Percentiles rank a stretch among this genome's conserved stretches.
Evolutionary conservation across 2,113 vertebrate species (phyloP).

Genomic region (Piaya cayana): DNA sequence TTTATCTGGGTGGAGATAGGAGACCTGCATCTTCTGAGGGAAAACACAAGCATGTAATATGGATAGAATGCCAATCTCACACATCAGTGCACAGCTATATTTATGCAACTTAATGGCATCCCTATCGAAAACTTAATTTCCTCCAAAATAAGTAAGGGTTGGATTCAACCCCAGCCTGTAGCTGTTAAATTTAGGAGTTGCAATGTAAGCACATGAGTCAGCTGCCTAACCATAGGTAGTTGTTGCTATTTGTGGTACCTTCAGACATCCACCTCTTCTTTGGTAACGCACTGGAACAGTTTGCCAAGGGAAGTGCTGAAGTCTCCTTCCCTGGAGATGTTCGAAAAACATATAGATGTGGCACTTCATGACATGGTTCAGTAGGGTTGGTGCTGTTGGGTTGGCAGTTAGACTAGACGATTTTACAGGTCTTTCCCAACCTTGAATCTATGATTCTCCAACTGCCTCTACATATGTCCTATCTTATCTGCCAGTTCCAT

Average conservation of each 20-base stretch:
- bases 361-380: too few species aligned
- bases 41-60: not conserved
- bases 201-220: not conserved
- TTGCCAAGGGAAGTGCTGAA: too few species aligned
- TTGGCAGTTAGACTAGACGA: too few species aligned
- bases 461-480: not conserved
- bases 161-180: not conserved
- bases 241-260: not conserved
- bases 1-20: not conserved
- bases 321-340: too few species aligned
- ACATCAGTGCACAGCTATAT: not conserved
- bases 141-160: not conserved
- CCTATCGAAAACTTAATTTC: not conserved
- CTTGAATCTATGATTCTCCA: not conserved
- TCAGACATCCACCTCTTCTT: not conserved
- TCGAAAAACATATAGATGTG: too few species aligned
- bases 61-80: not conserved
- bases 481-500: not conserved
- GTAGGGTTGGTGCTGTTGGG: too few species aligned
- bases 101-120: not conserved
- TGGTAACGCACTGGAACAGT: too few species aligned
- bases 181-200: not conserved
- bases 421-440: too few species aligned
- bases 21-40: not conserved
- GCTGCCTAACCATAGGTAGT: not conserved